Evolutionary conservation across 2,888 invertebrate species (phyloP).

Genomic region (Anoplius nigerrimus): DNA sequence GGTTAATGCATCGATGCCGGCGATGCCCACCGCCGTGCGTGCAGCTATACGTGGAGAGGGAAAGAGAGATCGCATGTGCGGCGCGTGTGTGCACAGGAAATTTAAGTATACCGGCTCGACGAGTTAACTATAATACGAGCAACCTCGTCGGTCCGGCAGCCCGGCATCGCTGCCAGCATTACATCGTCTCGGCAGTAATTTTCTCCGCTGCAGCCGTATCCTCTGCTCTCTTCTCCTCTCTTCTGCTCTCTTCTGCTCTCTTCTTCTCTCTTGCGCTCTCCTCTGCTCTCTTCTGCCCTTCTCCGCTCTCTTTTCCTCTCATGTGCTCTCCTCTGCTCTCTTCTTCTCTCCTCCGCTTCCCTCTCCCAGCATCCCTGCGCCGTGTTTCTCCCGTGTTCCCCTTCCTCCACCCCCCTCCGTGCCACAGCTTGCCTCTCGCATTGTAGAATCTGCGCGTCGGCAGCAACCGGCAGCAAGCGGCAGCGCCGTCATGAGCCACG

Average conservation of each 20-base stretch:
- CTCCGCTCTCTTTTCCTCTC: constrained; percentile 17
- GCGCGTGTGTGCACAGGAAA: constrained; percentile 14
- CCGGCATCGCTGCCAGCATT: constrained; percentile 30
- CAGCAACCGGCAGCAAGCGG: constrained; percentile 7
- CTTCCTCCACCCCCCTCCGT: not conserved
- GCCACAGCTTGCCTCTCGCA: not conserved
- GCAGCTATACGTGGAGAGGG: too few species aligned
- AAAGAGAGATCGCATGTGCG: constrained; percentile 2
- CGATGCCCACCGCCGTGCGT: too few species aligned
- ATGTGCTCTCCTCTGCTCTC: too few species aligned
- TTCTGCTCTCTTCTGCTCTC: constrained; percentile 18
- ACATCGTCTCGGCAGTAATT: constrained; percentile 44
- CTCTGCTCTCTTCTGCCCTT: too few species aligned
- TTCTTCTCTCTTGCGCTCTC: constrained; percentile 1
- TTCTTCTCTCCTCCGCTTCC: too few species aligned
- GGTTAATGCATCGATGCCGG: too few species aligned
- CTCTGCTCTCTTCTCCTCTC: constrained; percentile 16
- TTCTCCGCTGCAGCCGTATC: constrained; percentile 39
- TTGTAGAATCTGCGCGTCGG: not conserved
- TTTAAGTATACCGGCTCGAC: constrained; percentile 34
- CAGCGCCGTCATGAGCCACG: constrained; percentile 42
- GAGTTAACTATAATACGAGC: constrained; percentile 46
- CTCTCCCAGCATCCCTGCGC: too few species aligned
- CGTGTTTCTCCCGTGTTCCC: too few species aligned
- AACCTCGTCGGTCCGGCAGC: constrained; percentile 15